Conservation (phyloP, 1,140 invertebrate genomes). For the Zaprionus africanus region DNA sequence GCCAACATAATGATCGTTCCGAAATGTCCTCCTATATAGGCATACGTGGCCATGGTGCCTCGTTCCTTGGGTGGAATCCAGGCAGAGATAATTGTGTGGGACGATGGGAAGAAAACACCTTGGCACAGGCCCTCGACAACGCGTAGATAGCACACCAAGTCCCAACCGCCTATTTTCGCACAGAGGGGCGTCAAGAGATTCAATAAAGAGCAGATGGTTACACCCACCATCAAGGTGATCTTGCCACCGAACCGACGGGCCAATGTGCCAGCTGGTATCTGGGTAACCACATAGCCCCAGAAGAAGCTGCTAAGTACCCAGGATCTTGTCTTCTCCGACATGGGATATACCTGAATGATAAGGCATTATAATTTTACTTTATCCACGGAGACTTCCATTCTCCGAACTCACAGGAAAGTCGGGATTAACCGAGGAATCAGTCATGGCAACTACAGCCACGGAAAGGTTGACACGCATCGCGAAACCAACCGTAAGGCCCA, state of each 20-base stretch:
- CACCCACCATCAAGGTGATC: constrained; percentile 39
- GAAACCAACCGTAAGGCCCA: constrained; percentile 86
- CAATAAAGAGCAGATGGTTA: constrained; percentile 71
- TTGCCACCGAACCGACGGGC: constrained; percentile 88
- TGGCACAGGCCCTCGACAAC: constrained; percentile 90
- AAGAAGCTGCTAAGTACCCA: constrained; percentile 87
- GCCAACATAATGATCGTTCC: constrained; percentile 90
- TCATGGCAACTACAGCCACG: constrained; percentile 89
- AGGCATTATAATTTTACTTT: not conserved
- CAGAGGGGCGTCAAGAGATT: constrained; percentile 84
- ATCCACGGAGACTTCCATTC: not conserved
- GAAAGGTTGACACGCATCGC: constrained; percentile 88
- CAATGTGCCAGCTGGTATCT: constrained; percentile 88
- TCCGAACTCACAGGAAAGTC: constrained; percentile 62
- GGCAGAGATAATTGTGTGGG: constrained; percentile 91
- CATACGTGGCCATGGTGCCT: constrained; percentile 85
- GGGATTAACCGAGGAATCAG: constrained; percentile 76
- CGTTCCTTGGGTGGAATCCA: constrained; percentile 88
- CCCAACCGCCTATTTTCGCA: constrained; percentile 85
- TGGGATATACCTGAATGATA: constrained; percentile 32
- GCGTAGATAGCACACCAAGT: constrained; percentile 85
- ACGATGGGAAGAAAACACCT: constrained; percentile 91
- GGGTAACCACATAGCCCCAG: constrained; percentile 85
- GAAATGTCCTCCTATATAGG: constrained; percentile 88
- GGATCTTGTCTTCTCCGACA: constrained; percentile 44